Base-by-base conservation (phyloP, 2,888 invertebrate genomes). In the Drosophila pegasa region DNA sequence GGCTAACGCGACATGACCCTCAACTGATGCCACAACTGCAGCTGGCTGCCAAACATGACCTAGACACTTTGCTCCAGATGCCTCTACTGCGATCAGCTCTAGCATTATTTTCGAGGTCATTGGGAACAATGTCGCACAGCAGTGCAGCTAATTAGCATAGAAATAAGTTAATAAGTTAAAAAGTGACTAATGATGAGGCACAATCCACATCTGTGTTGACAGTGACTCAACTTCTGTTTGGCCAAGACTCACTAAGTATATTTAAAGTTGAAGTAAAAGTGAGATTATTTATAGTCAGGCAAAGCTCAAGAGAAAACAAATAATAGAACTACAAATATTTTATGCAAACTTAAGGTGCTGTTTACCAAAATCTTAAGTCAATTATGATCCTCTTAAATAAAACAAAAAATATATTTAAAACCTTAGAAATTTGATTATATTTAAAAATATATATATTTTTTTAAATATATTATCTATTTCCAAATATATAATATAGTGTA, bases 21-120 rank as follows among this genome's bases (percentile, higher is more conserved):
- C 14, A 14, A 12, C 29, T 20, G 29, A 25, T 50, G 41, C 16
- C 18, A n/a, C 27, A 48, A 54, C 59, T 87, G 84, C 84, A 83
- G 77, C 67, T 63, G 61, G 16, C 58, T 25, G 60, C 48, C 37
- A 41, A 41, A 59, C 82, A 72, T 87, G 82, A 82, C 88, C 82
- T 85, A 87, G 82, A 71, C 82, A 82, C 71, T 72, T 84, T 75
- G 63, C 29, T 31, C 65, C 56, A 43, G 14, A 29, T 60, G 27
- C 18, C 38, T 22, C 27, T 51, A 65, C 65, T 47, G 27, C 12
- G 68, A 78, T 75, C 57, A 52, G 48, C 20, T 35, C 20, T 12
- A 8, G 2, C 38, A 33, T n/a, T 27, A 20, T 14, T n/a, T 7
- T 22, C 48, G 69, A 78, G 75, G 82, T 71, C 82, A 69, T 10